These are phyloP conservation scores for Leptopilina clavipes DNA, from an alignment of 1,140 invertebrate genomes.

Conservation along the genomic window DNA sequence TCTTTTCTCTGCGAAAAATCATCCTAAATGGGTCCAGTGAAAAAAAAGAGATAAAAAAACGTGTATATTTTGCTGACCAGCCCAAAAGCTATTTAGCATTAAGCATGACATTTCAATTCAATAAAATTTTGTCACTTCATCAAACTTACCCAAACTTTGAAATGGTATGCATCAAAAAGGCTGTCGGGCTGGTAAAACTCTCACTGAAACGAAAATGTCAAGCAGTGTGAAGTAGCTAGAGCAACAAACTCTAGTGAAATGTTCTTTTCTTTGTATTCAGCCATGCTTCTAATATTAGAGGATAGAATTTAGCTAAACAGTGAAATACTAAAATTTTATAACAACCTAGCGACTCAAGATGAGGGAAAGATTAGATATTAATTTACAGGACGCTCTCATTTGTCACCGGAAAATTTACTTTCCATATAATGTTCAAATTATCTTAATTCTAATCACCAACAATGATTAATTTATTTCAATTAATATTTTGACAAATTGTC, in stretches of 20 bases:
- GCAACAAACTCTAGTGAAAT: constrained; percentile 61
- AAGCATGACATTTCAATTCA: constrained; percentile 62
- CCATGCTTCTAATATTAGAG: constrained; percentile 46
- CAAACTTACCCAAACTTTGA: constrained; percentile 84
- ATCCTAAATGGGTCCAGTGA: not conserved
- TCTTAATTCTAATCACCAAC: too few relatives aligned
- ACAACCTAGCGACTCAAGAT: not conserved
- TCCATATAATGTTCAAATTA: too few relatives aligned
- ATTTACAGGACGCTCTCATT: not conserved
- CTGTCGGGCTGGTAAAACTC: constrained; percentile 80
- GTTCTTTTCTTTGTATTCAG: constrained; percentile 38
- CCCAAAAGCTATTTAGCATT: constrained; percentile 67
- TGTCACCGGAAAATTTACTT: too few relatives aligned
- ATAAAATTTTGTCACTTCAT: constrained; percentile 56
- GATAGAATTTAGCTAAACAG: constrained; percentile 37
- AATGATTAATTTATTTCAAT: too few relatives aligned
- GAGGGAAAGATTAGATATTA: not conserved
- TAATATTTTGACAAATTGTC: too few relatives aligned
- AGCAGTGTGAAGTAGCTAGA: constrained; percentile 69
- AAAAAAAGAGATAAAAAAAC: constrained; percentile 12
- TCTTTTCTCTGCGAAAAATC: not conserved
- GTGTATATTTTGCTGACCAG: constrained; percentile 58
- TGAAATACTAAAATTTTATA: not conserved
- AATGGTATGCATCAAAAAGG: constrained; percentile 83
- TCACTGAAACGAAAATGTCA: constrained; percentile 81